Base-by-base conservation (phyloP, 2,797 vertebrate genomes). In the Enteromius treurensis region DNA sequence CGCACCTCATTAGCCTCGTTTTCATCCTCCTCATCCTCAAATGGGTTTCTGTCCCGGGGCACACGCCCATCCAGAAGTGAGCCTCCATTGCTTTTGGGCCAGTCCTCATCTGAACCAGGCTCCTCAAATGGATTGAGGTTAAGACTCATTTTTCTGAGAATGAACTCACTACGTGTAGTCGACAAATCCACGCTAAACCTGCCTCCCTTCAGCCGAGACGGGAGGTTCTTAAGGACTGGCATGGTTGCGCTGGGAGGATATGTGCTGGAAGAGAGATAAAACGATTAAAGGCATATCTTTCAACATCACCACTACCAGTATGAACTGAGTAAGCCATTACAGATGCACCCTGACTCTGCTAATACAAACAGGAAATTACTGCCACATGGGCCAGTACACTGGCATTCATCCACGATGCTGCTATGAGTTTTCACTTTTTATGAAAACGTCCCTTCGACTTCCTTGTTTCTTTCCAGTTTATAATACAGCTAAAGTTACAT, bases 131-230 rank as follows among this genome's bases (percentile, higher is more conserved):
- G 92, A 87, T 90, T 94, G 88, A 91, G 87, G 86, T 94, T 94
- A 23, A 95, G 93, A 58, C 94, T 95, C 95, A 95, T 95, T 87
- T 94, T 95, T 91, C 93, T 91, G 3, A 95, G 89, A 85, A 95
- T 93, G 67, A 92, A 87, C 74, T 88, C 89, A 2, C 89, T 76
- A 17, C 80, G 87, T 11, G 90, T 90, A 90, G 92, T 92, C 42
- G 93, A 89, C n/a, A 94, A 88, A 40, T 90, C 89, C 55, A 88
- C 64, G 88, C 91, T 29, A 88, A 91, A 73, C 88, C 90, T 87
- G 3, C 91, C 90, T 11, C 92, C 93, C 88, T 93, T 95, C 89
- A 95, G 93, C 78, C 91, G 90, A 87, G 91, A 88, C 1, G 94
- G 94, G 79, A 94, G 92, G 88, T 94, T 94, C 89, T 95, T 94